Conservation (phyloP, 2,113 vertebrate genomes). For the Haemorhous mexicanus region DNA sequence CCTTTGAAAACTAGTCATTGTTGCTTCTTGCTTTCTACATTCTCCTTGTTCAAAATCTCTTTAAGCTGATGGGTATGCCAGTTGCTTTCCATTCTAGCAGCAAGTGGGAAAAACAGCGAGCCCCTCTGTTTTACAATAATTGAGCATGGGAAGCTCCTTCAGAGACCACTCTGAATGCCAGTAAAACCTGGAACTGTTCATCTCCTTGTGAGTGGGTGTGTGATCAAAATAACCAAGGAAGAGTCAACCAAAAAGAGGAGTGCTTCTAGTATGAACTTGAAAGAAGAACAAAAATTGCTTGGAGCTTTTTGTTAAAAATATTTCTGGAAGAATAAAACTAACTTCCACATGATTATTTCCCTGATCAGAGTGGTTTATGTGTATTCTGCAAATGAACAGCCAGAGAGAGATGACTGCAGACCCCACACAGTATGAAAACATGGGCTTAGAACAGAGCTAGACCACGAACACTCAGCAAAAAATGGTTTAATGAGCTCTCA, state of each 20-base stretch:
- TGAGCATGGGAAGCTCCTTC: slow-evolving; percentile 19
- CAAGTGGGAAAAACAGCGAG: background rate
- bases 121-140: slow-evolving; percentile 38
- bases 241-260: background rate
- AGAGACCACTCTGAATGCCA: background rate
- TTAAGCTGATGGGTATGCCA: background rate
- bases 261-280: background rate
- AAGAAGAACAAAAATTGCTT: background rate
- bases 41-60: slow-evolving; percentile 27
- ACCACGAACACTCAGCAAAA: background rate
- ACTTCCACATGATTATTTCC: background rate
- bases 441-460: background rate
- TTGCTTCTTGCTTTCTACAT: slow-evolving; percentile 34
- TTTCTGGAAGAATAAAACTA: background rate
- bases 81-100: slow-evolving; percentile 9
- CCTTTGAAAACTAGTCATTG: slow-evolving; percentile 45
- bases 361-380: background rate
- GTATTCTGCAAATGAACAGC: background rate
- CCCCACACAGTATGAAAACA: background rate
- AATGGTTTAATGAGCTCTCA: background rate
- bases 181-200: background rate
- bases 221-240: background rate
- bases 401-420: background rate
- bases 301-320: background rate
- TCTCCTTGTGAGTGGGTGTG: background rate